A percentile compares a stretch with the other conserved stretches of the same genome.
These are phyloP conservation scores for Gallinago undulata DNA, from an alignment of 2,113 vertebrate species.

Conservation along the genomic window DNA sequence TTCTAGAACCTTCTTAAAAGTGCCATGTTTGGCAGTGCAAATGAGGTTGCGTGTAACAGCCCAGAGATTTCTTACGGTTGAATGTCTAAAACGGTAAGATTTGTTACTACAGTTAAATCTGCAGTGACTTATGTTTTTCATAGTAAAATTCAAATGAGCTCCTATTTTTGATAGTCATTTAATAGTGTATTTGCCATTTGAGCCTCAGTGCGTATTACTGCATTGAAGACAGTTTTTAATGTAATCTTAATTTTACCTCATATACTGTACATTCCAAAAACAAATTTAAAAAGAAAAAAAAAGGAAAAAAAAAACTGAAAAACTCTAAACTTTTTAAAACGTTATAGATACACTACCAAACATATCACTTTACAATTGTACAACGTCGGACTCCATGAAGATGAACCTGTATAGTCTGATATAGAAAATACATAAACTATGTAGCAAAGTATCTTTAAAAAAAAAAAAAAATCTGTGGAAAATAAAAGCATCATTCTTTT, in stretches of 20 bases:
- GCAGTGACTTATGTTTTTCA: constrained; percentile 80
- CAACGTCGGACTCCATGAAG: constrained; percentile 80
- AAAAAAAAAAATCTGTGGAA: constrained; percentile 84
- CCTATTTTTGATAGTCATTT: constrained; percentile 94
- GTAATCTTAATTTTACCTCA: constrained; percentile 99
- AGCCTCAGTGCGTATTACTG: constrained; percentile 81
- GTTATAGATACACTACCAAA: constrained; percentile 89
- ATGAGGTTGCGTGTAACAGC: constrained; percentile 76
- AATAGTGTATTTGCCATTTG: constrained; percentile 93
- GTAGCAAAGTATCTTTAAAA: constrained; percentile 71
- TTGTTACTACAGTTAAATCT: constrained; percentile 67
- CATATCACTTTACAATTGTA: constrained; percentile 96
- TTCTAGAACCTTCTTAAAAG: constrained; percentile 78
- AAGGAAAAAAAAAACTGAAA: not conserved
- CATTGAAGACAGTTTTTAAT: constrained; percentile 89
- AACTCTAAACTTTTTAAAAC: constrained; percentile 90
- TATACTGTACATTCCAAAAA: constrained; percentile 98
- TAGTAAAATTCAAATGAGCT: constrained; percentile 83
- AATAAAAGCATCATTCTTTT: constrained; percentile 98
- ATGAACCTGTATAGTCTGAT: constrained; percentile 82
- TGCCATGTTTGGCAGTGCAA: constrained; percentile 80
- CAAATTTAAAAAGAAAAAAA: not conserved
- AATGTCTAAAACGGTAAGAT: constrained; percentile 78
- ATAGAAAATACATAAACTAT: constrained; percentile 38
- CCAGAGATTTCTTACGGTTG: constrained; percentile 80